Base-by-base conservation (phyloP, 2,888 invertebrate species). In the Caradrina clavipalpis region DNA sequence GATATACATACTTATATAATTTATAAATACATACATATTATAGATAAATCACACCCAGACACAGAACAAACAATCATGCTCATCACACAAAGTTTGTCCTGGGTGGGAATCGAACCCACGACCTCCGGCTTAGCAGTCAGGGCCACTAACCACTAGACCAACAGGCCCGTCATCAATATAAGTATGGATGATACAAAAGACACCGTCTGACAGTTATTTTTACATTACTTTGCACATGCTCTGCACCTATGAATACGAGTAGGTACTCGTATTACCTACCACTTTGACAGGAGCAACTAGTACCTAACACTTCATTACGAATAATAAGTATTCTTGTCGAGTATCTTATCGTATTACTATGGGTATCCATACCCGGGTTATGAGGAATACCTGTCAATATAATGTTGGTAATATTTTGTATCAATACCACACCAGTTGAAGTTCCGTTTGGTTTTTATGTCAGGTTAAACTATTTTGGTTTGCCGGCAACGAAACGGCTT, bases 261-360 rank as follows among this genome's bases (percentile, higher is more conserved):
- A 35, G 6, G 6, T 2, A 31, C 31, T 5, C 7, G 7, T 8
- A 35, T 35, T 8, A 35, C 8, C 35, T 57, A 35, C 1, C 21
- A 35, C 22, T 70, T 50, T 19, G 26, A 11, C 39, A 54, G 45
- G 49, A 50, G 26, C 31, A 31, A 56, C 45, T 71, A 59, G 47
- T 15, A n/a, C n/a, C n/a, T n/a, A 69, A 54, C 13, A 39, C 59
- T 39, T 78, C 73, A 78, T 78, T 78, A 65, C 2, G 17, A 17
- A 49, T 53, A 49, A 53, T 78, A 78, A 60, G 35, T 75, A 75
- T 78, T 65, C 75, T 31, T 56, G 10, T 26, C 17, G 45, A 57
- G 65, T 31, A 53, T 64, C 31, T 2, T n/a, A 42, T 26, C 21
- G 35, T 64, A 57, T 75, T 64, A 53, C 26, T 65, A 78, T 78